Conservation (phyloP, 2,797 vertebrate species). For the Oryzias dopingdopingensis region DNA sequence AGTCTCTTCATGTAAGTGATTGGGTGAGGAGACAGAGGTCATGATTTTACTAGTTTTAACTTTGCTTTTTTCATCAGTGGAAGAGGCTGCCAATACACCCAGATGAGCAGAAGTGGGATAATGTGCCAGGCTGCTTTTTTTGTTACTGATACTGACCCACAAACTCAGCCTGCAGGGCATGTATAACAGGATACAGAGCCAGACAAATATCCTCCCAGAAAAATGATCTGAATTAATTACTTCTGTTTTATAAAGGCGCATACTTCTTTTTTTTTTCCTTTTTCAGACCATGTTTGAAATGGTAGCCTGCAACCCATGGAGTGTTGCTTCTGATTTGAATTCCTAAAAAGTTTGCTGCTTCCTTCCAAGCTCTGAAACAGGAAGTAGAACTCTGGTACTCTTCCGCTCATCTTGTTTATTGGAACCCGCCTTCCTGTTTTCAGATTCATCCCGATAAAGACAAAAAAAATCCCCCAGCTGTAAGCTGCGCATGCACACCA, state of each 20-base stretch:
- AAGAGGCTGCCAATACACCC: slow-evolving; percentile 11
- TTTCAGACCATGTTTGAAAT: background rate
- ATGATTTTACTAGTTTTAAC: no score
- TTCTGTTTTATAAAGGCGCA: background rate
- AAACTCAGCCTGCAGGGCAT: slow-evolving; percentile 42
- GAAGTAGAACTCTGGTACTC: slow-evolving; percentile 74
- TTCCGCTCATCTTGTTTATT: slow-evolving; percentile 78
- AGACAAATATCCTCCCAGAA: slow-evolving; percentile 21
- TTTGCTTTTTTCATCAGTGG: no score
- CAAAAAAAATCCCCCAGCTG: slow-evolving; percentile 53
- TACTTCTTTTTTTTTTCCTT: no score
- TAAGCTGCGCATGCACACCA: slow-evolving; percentile 33
- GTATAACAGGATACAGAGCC: slow-evolving; percentile 8
- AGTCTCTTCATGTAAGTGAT: background rate
- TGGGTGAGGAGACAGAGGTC: slow-evolving; percentile 13
- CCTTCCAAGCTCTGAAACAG: slow-evolving; percentile 70
- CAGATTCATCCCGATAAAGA: slow-evolving; percentile 76
- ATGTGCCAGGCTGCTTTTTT: slow-evolving; percentile 20
- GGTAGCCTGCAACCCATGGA: slow-evolving; percentile 15
- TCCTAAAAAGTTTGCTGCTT: slow-evolving; percentile 80
- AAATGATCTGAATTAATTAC: background rate
- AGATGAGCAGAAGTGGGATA: slow-evolving; percentile 33
- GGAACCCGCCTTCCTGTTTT: slow-evolving; percentile 80
- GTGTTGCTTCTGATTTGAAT: slow-evolving; percentile 66
- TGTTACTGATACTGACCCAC: slow-evolving; percentile 49